Percentiles rank a stretch among this genome's conserved stretches.
Conservation (phyloP, 2,888 invertebrate genomes). For the Drosophila cyrtoloma region DNA sequence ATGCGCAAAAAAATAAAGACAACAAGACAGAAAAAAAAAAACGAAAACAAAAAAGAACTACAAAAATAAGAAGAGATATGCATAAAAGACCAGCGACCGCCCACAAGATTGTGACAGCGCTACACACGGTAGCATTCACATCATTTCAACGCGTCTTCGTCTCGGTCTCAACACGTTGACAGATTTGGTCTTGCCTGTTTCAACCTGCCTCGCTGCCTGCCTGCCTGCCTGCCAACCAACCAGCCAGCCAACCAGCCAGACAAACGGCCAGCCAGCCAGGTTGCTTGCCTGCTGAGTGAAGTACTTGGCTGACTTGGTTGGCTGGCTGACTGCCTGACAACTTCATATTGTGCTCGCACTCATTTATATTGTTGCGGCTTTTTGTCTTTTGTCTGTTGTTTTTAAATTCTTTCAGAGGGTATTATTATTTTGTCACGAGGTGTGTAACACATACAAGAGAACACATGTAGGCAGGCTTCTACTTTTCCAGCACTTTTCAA, state of each 20-base stretch:
- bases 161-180: constrained; percentile 66
- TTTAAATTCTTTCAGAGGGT: constrained; percentile 2
- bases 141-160: constrained; percentile 61
- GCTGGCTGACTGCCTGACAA: constrained; percentile 64
- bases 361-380: constrained; percentile 63
- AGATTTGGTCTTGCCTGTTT: constrained; percentile 74
- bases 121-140: constrained; percentile 64
- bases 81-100: constrained; percentile 78
- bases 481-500: too few relatives aligned
- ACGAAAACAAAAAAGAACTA: constrained; percentile 10
- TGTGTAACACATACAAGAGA: neutral
- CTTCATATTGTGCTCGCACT: constrained; percentile 73
- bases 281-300: constrained; percentile 37
- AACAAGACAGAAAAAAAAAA: constrained; percentile 33
- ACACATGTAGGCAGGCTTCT: neutral
- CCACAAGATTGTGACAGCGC: constrained; percentile 71
- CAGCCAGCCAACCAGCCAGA: constrained; percentile 10
- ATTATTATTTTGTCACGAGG: neutral
- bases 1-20: constrained; percentile 33
- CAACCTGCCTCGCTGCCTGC: constrained; percentile 56
- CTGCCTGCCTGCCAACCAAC: constrained; percentile 65
- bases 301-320: constrained; percentile 39
- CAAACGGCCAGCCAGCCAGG: constrained; percentile 35
- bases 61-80: constrained; percentile 42
- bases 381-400: constrained; percentile 13